phyloP scores from a whole-genome alignment of 2,797 vertebrate species.

The Anableps anableps region DNA sequence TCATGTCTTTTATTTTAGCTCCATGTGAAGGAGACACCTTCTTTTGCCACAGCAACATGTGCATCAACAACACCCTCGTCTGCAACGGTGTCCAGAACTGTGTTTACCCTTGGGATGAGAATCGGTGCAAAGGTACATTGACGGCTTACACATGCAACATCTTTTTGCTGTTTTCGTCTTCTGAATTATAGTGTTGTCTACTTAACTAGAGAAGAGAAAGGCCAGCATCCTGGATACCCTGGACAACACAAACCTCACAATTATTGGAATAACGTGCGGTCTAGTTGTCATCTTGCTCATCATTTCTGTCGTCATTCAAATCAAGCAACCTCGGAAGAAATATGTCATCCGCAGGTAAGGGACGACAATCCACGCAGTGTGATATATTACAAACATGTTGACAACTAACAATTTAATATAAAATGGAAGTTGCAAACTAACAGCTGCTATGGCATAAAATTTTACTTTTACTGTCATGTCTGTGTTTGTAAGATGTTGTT shows the following conservation, averaged over 20 bases:
- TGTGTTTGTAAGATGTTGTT: too few species aligned
- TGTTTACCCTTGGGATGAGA: constrained; percentile 99
- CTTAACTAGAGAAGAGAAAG: constrained; percentile 89
- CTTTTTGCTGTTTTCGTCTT: not conserved
- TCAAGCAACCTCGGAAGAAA: constrained; percentile 97
- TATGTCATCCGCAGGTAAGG: constrained; percentile 78
- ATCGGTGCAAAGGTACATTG: constrained; percentile 92
- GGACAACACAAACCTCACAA: constrained; percentile 92
- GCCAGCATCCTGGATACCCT: constrained; percentile 90
- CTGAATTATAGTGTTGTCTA: not conserved
- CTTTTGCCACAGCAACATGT: constrained; percentile 99
- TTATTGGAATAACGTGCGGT: constrained; percentile 93
- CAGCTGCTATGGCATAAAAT: not conserved
- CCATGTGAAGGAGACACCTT: constrained; percentile 92
- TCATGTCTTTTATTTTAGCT: constrained; percentile 75
- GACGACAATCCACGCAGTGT: not conserved
- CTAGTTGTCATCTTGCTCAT: constrained; percentile 93
- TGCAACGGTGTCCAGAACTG: constrained; percentile 99
- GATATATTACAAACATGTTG: not conserved
- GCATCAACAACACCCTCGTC: constrained; percentile 95
- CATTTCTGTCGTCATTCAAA: constrained; percentile 92
- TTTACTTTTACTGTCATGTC: not conserved
- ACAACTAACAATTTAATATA: not conserved
- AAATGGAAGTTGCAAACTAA: not conserved
- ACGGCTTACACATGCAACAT: not conserved